Evolutionary conservation across 64 coral and sea anemone species (phyloP), one percentile per base, ranked within the genome.

Genomic region (Montipora foliosa): DNA sequence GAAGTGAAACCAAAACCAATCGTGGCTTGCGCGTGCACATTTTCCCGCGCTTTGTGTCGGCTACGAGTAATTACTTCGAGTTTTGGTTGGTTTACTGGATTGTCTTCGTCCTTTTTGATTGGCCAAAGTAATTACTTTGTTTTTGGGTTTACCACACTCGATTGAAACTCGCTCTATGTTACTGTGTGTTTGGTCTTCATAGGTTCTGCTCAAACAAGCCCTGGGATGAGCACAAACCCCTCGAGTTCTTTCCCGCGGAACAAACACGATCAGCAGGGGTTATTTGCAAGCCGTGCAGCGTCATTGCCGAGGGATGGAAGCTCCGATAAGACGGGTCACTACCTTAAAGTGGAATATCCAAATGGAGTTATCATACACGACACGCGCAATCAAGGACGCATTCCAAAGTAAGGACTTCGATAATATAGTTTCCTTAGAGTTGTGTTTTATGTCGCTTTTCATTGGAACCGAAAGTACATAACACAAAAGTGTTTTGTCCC

Each of bases 281-380:
- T 83, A 0, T 67, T 67, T 83, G 66, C 81, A 61, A 67, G 59
- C 61, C 81, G 82, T 7, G 15, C 10, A 64, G 82, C 16, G 6
- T 71, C 82, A 20, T 51, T 71, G 17, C 66, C 82, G 1, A 70
- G 82, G 19, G 82, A 86, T 14, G 82, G 66, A 48, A 71, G 61
- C 6, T 64, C 82, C 10, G 82, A 86, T 16, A 82, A 82, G 44
- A 64, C 80, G 3, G 46, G 82, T 21, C 82, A 86, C 11, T 86
- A 86, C 17, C 62, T 86, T 9, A 86, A 86, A 46, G 14, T 86
- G 82, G 82, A 86, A 29, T 86, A 86, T 64, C 82, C 82, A 15
- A 86, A 86, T 51, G 82, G 82, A 86, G 82, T 86, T n/a, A 86
- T 86, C 10, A 86, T 86, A 15, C 82, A 86, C 22, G 82, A 86